Base-by-base conservation (phyloP, 2,888 invertebrate genomes). In the Drosophila subquinaria region DNA sequence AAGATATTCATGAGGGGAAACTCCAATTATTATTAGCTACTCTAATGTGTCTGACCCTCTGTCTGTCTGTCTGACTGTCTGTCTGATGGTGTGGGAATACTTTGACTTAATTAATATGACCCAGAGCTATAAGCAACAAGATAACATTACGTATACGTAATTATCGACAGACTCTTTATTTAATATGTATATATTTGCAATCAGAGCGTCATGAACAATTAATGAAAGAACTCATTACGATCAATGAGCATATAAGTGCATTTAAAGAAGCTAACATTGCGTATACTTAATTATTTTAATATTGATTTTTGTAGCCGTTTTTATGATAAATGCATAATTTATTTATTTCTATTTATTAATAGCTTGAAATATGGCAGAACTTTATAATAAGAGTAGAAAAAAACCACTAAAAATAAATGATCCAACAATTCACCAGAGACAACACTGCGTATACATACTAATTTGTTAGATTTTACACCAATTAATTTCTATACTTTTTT, bases 21-120 rank as follows among this genome's bases (percentile, higher is more conserved):
- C 70, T 56, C 63, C 76, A 87, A 84, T 89, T 87, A 84, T 89
- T 87, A 85, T 81, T 71, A 76, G 53, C 73, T 56, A 51, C 76
- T 76, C 60, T 63, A 73, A 69, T 74, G 70, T 57, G 36, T 59
- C 27, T 48, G n/a, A 2, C 47, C 6, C n/a, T 43, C 36, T 36
- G 60, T 20, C 4, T 48, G 27, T 48, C 33, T 33, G 27, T 13
- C 9, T 69, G 27, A 10, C 9, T 69, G 15, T 42, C 15, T 42
- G 50, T 20, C 36, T 36, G 51, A 17, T 47, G 62, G 55, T 30
- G 13, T 55, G 61, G 48, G 56, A 67, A 51, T 61, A 48, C 55
- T 74, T 62, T 45, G 55, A 27, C 66, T 66, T 81, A 80, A 82
- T 79, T 79, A 79, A 70, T 66, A 60, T 43, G 38, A 38, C 40